A percentile compares a stretch with the other conserved stretches of the same genome.
Evolutionary conservation across 2,888 invertebrate genomes (phyloP).

Genomic region (Plebejus anna): DNA sequence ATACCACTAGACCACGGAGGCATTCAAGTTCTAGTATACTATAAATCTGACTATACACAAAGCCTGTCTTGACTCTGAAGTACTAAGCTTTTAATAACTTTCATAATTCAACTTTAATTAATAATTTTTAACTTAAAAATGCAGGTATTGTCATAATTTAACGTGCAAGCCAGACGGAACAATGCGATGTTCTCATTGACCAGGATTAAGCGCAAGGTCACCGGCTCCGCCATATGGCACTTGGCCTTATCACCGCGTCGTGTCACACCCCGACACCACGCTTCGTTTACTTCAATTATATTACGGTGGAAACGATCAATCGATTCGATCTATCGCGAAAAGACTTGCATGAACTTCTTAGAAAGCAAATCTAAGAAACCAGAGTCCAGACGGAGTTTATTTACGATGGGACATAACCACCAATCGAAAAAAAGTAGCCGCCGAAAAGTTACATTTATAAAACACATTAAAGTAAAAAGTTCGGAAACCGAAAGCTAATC

Average conservation of each 20-base stretch:
- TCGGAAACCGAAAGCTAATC: neutral
- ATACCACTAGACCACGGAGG: no score
- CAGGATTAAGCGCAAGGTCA: slow-evolving; percentile 36
- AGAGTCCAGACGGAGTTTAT: neutral
- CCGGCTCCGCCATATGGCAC: slow-evolving; percentile 39
- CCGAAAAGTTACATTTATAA: neutral
- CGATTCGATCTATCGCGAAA: neutral
- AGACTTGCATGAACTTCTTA: neutral
- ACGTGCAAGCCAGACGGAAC: slow-evolving; percentile 34
- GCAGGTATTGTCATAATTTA: neutral
- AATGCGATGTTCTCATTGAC: slow-evolving; percentile 35
- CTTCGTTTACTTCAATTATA: slow-evolving; percentile 11
- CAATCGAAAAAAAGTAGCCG: neutral
- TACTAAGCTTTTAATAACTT: no score
- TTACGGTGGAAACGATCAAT: neutral
- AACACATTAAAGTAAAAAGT: neutral
- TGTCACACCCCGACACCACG: neutral
- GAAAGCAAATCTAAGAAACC: neutral
- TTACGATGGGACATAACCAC: neutral
- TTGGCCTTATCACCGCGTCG: slow-evolving; percentile 37
- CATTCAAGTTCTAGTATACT: no score
- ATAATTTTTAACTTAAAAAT: neutral
- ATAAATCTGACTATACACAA: no score
- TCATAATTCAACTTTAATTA: no score
- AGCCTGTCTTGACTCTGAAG: no score